A percentile compares a stretch with the other conserved stretches of the same genome.
These are phyloP conservation scores for Apotomis turbidana DNA, from an alignment of 2,888 invertebrate genomes.

Conservation along the genomic window DNA sequence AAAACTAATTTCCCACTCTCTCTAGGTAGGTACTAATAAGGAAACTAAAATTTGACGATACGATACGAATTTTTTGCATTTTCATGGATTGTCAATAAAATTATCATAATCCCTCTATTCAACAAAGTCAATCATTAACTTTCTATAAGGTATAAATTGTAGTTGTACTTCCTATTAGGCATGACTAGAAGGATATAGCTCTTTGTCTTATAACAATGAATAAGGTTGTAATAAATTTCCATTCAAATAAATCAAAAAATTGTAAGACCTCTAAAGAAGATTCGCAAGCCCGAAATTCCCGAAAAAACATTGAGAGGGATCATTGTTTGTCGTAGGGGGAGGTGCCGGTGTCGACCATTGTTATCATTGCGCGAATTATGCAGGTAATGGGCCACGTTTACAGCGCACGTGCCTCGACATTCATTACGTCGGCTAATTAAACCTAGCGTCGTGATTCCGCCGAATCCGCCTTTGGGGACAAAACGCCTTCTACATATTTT, in stretches of 20 bases:
- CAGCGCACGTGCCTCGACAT: conserved; percentile 78
- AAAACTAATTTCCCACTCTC: too few species aligned
- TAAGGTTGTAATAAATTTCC: too few species aligned
- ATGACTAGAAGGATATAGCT: too few species aligned
- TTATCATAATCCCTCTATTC: too few species aligned
- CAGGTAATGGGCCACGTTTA: conserved; percentile 78
- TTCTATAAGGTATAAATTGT: too few species aligned
- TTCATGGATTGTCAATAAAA: too few species aligned
- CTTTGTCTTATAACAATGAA: too few species aligned
- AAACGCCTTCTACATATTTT: conserved; percentile 40
- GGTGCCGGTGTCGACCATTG: conserved; percentile 53
- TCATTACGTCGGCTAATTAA: conserved; percentile 80
- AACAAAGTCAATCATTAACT: too few species aligned
- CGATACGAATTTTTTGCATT: too few species aligned
- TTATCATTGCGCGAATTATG: conserved; percentile 78
- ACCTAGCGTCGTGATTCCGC: conserved; percentile 69
- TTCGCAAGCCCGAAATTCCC: conserved; percentile 7
- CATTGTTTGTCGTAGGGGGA: conserved; percentile 35
- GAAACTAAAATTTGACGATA: too few species aligned
- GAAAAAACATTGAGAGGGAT: conserved; percentile 30
- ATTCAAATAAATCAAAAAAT: background rate
- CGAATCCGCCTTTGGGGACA: conserved; percentile 40
- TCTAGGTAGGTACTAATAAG: too few species aligned
- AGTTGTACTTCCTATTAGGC: too few species aligned
- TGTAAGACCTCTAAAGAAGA: background rate